A percentile compares a stretch with the other conserved stretches of the same genome.
These are phyloP conservation scores for Yponomeuta malinellus DNA, from an alignment of 2,888 invertebrate species.

Conservation along the genomic window DNA sequence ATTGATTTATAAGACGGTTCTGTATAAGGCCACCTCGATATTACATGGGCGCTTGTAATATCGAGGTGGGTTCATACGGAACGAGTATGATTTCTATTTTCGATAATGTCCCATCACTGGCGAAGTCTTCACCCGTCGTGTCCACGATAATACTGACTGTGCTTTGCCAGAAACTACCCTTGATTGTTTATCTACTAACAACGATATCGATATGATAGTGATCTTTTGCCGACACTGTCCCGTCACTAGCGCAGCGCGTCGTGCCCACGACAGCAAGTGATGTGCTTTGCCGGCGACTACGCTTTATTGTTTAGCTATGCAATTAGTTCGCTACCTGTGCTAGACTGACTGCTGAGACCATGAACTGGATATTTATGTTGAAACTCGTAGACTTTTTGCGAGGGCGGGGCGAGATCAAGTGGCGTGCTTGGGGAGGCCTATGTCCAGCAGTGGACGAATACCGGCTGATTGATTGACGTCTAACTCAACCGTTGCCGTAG, in stretches of 20 bases:
- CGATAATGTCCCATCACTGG: neutral
- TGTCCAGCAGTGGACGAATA: too few species aligned
- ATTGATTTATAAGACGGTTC: too few species aligned
- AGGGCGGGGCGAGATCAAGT: too few species aligned
- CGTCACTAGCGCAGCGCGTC: conserved; percentile 6
- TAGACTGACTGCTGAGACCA: neutral
- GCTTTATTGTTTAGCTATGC: conserved; percentile 14
- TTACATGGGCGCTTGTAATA: too few species aligned
- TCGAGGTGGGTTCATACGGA: too few species aligned
- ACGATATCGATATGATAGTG: neutral
- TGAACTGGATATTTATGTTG: neutral
- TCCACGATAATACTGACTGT: neutral
- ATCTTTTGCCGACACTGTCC: neutral
- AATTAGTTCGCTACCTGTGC: conserved; percentile 10
- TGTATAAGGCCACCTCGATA: too few species aligned
- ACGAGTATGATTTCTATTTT: neutral
- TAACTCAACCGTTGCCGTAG: too few species aligned
- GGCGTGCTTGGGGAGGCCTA: too few species aligned
- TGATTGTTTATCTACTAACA: conserved; percentile 6
- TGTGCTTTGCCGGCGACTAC: conserved; percentile 1
- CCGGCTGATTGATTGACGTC: too few species aligned
- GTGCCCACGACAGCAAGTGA: conserved; percentile 12
- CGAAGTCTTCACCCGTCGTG: neutral
- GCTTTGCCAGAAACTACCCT: neutral
- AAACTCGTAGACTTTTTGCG: too few species aligned